These are phyloP conservation scores for Buathra laborator DNA, from an alignment of 2,888 invertebrate species.

Conservation along the genomic window DNA sequence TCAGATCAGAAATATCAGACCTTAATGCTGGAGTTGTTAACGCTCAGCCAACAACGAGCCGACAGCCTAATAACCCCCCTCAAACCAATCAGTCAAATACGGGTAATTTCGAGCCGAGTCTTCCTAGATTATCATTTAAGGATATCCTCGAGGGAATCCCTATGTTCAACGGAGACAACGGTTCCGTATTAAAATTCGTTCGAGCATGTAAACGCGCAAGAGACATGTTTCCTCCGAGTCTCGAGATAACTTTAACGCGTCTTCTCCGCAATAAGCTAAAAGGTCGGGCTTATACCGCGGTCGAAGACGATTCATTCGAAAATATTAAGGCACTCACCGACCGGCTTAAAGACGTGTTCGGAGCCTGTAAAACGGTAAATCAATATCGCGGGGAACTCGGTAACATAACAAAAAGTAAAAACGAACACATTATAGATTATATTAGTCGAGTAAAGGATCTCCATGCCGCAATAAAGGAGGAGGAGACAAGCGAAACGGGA, in stretches of 20 bases:
- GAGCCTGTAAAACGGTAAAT: not conserved
- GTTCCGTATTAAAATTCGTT: conserved; percentile 30
- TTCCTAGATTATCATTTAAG: not conserved
- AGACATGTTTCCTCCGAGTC: not conserved
- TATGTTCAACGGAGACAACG: conserved; percentile 16
- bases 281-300: conserved; percentile 37
- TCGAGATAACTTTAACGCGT: conserved; percentile 9
- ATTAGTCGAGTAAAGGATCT: conserved; percentile 50
- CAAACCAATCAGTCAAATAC: too few species aligned
- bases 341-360: not conserved
- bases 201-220: conserved; percentile 37
- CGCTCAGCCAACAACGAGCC: too few species aligned
- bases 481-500: not conserved
- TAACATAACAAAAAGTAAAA: not conserved
- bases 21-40: too few species aligned
- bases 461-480: not conserved
- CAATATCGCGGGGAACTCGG: conserved; percentile 36
- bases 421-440: conserved; percentile 46
- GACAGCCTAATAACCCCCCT: too few species aligned
- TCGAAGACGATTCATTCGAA: too few species aligned
- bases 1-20: too few species aligned
- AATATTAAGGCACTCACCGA: not conserved
- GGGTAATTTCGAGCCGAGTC: too few species aligned
- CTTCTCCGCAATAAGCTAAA: conserved; percentile 31
- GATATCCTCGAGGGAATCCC: conserved; percentile 38